A percentile compares a stretch with the other conserved stretches of the same genome.
phyloP scores from a whole-genome alignment of 92 coral and sea anemone genomes.

The Phenganax subtilis region DNA sequence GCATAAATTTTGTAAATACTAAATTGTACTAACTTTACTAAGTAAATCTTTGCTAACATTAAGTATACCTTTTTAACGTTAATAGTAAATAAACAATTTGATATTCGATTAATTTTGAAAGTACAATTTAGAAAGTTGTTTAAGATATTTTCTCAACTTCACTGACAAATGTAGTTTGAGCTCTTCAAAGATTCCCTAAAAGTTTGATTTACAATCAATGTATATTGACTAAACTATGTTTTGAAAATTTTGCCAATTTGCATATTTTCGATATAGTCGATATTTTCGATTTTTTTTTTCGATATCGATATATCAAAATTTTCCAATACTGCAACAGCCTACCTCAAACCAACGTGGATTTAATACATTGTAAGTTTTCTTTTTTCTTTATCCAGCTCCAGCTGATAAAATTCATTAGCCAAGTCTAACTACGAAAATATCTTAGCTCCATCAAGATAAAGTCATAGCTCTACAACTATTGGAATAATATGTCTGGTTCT shows the following conservation, averaged over 20 bases:
- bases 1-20: conserved; percentile 24
- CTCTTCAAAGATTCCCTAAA: too few relatives aligned
- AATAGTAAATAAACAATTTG: neutral
- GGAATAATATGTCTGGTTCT: too few relatives aligned
- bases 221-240: conserved; percentile 15
- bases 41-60: conserved; percentile 5
- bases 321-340: conserved; percentile 32
- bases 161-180: too few relatives aligned
- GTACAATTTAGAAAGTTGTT: too few relatives aligned
- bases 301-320: conserved; percentile 33
- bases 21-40: neutral
- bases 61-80: neutral
- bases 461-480: too few relatives aligned
- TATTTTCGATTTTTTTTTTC: conserved; percentile 21
- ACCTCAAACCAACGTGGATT: neutral
- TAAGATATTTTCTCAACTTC: too few relatives aligned
- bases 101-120: neutral
- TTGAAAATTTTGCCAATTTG: neutral
- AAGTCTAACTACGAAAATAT: too few relatives aligned
- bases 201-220: neutral
- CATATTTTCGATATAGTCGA: conserved; percentile 28
- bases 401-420: too few relatives aligned
- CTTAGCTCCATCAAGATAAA: too few relatives aligned
- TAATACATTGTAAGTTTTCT: too few relatives aligned
- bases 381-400: too few relatives aligned